Evolutionary conservation across 2,113 vertebrate species (phyloP).

Genomic region (Pitta sordida): DNA sequence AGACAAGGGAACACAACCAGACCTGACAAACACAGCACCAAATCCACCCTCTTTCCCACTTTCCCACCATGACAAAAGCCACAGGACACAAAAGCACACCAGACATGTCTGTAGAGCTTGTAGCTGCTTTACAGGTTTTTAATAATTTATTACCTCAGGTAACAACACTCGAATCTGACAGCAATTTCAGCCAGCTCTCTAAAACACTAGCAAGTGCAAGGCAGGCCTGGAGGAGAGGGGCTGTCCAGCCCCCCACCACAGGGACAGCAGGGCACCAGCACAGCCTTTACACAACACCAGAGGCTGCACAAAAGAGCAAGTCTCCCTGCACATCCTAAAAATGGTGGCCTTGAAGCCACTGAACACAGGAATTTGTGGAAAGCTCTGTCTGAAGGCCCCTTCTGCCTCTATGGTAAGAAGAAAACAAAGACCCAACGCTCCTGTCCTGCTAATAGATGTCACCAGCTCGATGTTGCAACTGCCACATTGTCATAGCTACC

Average conservation of each 20-base stretch:
- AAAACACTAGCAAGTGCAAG: background rate
- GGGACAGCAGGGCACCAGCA: background rate
- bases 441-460: background rate
- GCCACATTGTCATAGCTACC: background rate
- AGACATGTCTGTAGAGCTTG: background rate
- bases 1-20: background rate
- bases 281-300: background rate
- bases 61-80: background rate
- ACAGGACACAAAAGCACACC: fast-evolving
- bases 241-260: fast-evolving
- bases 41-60: background rate
- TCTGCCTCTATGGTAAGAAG: background rate
- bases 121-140: background rate
- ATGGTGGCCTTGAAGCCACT: background rate
- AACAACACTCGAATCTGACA: background rate
- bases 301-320: background rate
- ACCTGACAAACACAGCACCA: background rate
- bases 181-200: background rate
- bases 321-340: background rate
- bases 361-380: background rate
- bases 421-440: background rate
- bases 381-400: background rate
- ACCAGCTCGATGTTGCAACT: background rate
- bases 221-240: background rate
- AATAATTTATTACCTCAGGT: background rate